phyloP scores from a whole-genome alignment of 2,113 vertebrate genomes.

The Diphyllodes magnificus region DNA sequence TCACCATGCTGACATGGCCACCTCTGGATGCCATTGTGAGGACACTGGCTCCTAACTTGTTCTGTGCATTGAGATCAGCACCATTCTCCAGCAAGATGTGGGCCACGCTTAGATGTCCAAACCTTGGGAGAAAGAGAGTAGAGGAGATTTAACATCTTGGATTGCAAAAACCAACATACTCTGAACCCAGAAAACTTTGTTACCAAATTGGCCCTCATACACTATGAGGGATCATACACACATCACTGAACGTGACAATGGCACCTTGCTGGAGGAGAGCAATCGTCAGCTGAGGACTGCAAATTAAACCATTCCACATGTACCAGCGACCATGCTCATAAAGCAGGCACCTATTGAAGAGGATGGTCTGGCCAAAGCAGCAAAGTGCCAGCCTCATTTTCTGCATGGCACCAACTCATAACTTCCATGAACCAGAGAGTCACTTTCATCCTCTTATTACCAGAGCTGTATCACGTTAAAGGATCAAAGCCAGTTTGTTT shows the following conservation, averaged over 20 bases:
- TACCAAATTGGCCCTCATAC: neutral
- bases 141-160: neutral
- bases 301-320: neutral
- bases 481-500: neutral
- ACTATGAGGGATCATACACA: rapidly evolving
- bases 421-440: neutral
- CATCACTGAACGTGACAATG: neutral
- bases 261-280: neutral
- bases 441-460: neutral
- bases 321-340: neutral
- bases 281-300: neutral
- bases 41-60: slow-evolving; percentile 90
- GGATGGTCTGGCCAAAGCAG: neutral
- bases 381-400: neutral
- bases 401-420: neutral
- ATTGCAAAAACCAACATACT: neutral
- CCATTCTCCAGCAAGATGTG: slow-evolving; percentile 92
- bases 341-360: neutral
- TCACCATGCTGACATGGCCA: slow-evolving; percentile 84
- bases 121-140: slow-evolving; percentile 66
- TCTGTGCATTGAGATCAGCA: slow-evolving; percentile 89
- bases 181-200: neutral
- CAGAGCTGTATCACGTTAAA: neutral
- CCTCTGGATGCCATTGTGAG: slow-evolving; percentile 90
- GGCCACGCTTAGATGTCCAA: slow-evolving; percentile 85